Base-by-base conservation (phyloP, 1,140 invertebrate genomes). In the Frieseomelitta varia region DNA sequence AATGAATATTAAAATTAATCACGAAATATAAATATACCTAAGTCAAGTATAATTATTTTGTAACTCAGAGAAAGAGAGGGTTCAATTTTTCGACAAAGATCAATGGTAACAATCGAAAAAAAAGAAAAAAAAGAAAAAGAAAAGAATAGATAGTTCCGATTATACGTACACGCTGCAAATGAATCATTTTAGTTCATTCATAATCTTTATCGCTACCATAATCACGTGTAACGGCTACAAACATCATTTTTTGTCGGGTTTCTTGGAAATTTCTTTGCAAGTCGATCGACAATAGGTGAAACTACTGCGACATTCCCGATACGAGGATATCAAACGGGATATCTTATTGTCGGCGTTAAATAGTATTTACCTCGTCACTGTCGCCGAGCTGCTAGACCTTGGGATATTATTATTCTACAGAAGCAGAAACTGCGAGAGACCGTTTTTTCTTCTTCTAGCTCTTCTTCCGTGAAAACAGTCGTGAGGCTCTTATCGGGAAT, bases 371-470 rank as follows among this genome's bases (percentile, higher is more conserved):
- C 4, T 14, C 15, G 67, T 34, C 67, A 30, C n/a, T 71, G n/a
- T 58, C 1, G n/a, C 47, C 1, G 3, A 51, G 17, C 76, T n/a
- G 14, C 27, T 21, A 39, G 17, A 19, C 75, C 55, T 72, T 74
- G 34, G 53, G 51, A 76, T 78, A 53, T 81, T 81, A 56, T 56
- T 79, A 65, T 51, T 77, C 81, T 58, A 51, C 58, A n/a, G n/a
- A 85, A 76, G n/a, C 34, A 67, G 34, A 4, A 21, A 14, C 2
- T 10, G 39, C 39, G 39, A 67, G 10, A 67, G 21, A n/a, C n/a
- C 34, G 11, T 63, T 24, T 63, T 63, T 15, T 30, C n/a, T 27
- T 65, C 6, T 17, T 19, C 17, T 55, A n/a, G n/a, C n/a, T 19
- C 53, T 55, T 24, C 14, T 2, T 56, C 21, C 30, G 19, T n/a